Evolutionary conservation across 1,140 invertebrate genomes (phyloP).

Genomic region (Wiebesia pumilae): DNA sequence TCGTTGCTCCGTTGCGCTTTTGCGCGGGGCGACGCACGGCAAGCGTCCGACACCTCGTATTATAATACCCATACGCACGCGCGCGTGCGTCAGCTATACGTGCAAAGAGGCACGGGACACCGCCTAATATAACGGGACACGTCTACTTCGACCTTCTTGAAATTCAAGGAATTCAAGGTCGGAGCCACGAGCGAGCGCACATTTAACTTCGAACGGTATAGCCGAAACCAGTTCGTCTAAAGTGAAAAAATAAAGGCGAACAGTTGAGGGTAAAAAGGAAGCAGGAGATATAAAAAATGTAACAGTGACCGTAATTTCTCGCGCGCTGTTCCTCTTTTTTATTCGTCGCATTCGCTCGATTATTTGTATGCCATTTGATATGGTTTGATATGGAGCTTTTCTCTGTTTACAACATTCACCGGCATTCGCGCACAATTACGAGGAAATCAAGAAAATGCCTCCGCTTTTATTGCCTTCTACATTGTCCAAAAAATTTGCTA

Average conservation of each 20-base stretch:
- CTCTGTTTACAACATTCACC: conserved; percentile 6
- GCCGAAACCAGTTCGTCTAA: conserved; percentile 45
- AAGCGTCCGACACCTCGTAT: neutral
- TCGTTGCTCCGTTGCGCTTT: neutral
- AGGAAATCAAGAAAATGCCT: neutral
- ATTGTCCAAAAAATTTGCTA: neutral
- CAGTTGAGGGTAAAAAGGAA: conserved; percentile 29
- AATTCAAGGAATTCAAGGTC: conserved; percentile 57
- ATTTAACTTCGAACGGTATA: conserved; percentile 50
- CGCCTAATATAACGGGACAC: conserved; percentile 48
- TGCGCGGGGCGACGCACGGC: neutral
- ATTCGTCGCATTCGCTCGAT: neutral
- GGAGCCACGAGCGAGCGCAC: conserved; percentile 52
- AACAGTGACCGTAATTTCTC: conserved; percentile 53
- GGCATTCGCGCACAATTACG: neutral
- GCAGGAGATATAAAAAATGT: conserved; percentile 42
- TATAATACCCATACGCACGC: conserved; percentile 30
- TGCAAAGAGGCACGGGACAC: neutral
- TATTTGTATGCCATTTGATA: neutral
- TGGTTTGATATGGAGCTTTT: conserved; percentile 21
- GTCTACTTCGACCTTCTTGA: conserved; percentile 59
- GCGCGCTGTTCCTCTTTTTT: conserved; percentile 26
- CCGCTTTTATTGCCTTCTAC: neutral
- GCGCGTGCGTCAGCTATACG: neutral
- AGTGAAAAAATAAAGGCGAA: conserved; percentile 51